Evolutionary conservation across 2,797 vertebrate species (phyloP).

Genomic region (Dryobates pubescens): DNA sequence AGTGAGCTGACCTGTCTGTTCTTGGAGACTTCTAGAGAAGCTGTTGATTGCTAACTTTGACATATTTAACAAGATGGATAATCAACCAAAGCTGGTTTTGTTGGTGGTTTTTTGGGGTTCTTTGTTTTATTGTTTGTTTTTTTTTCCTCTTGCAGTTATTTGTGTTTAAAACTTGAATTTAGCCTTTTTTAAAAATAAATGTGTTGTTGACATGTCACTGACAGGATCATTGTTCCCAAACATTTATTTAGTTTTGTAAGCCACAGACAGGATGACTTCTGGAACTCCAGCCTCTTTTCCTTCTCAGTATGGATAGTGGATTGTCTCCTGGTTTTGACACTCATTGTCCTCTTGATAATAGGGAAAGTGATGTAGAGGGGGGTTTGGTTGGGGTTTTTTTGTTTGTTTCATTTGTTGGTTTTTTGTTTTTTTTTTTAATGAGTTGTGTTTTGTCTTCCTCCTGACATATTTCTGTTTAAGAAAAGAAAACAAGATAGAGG

Average conservation of each 20-base stretch:
- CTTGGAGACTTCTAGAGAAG: constrained; percentile 50
- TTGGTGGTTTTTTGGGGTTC: background rate
- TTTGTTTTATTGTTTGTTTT: background rate
- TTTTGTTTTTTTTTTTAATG: background rate
- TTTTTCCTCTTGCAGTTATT: constrained; percentile 55
- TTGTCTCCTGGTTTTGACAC: constrained; percentile 33
- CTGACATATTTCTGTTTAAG: background rate
- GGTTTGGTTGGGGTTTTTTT: background rate
- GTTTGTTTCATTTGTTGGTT: background rate
- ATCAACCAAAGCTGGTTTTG: constrained; percentile 50
- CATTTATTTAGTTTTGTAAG: constrained; percentile 30
- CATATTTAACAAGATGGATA: constrained; percentile 52
- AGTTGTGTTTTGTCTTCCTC: background rate
- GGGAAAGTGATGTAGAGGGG: constrained; percentile 18
- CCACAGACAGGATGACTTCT: constrained; percentile 26
- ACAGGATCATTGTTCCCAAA: constrained; percentile 49
- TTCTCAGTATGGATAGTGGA: constrained; percentile 24
- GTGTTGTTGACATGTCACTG: constrained; percentile 22
- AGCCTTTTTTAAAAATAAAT: constrained; percentile 63
- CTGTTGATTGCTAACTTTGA: constrained; percentile 49
- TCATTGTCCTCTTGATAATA: constrained; percentile 28
- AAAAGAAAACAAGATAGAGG: background rate
- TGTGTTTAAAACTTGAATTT: constrained; percentile 60
- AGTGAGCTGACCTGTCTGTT: constrained; percentile 61
- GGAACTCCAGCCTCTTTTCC: constrained; percentile 1